These are phyloP conservation scores for Dipodomys spectabilis DNA, from an alignment of 2,113 vertebrate species.

Conservation along the genomic window DNA sequence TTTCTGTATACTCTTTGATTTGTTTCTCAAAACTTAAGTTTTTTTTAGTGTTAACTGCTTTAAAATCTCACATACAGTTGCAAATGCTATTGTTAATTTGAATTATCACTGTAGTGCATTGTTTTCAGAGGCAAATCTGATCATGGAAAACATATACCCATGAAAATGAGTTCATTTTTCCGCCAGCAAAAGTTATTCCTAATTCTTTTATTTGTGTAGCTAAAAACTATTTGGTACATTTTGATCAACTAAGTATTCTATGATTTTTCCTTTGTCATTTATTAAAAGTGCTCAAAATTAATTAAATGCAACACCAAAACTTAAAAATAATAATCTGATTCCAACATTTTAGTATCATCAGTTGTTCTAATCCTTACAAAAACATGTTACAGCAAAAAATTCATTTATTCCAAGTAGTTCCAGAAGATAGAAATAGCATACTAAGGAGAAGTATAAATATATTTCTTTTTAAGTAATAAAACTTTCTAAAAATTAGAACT, in stretches of 20 bases:
- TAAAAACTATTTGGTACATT: not conserved
- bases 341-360: not conserved
- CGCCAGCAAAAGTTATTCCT: not conserved
- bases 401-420: not conserved
- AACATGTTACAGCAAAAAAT: not conserved
- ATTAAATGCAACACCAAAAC: not conserved
- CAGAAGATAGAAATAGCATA: not conserved
- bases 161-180: slow-evolving; percentile 20
- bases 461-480: slow-evolving; percentile 48
- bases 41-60: slow-evolving; percentile 14
- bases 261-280: not conserved
- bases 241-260: not conserved
- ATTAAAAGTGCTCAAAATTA: not conserved
- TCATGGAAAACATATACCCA: not conserved
- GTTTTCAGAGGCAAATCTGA: not conserved
- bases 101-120: not conserved
- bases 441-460: not conserved
- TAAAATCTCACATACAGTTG: not conserved
- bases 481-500: not conserved
- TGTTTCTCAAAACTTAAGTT: slow-evolving; percentile 4
- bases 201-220: not conserved
- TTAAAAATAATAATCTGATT: not conserved
- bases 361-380: not conserved
- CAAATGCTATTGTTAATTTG: slow-evolving; percentile 42
- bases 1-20: slow-evolving; percentile 22